Evolutionary conservation across 2,888 invertebrate genomes (phyloP).

Genomic region (Andrena trimmerana): DNA sequence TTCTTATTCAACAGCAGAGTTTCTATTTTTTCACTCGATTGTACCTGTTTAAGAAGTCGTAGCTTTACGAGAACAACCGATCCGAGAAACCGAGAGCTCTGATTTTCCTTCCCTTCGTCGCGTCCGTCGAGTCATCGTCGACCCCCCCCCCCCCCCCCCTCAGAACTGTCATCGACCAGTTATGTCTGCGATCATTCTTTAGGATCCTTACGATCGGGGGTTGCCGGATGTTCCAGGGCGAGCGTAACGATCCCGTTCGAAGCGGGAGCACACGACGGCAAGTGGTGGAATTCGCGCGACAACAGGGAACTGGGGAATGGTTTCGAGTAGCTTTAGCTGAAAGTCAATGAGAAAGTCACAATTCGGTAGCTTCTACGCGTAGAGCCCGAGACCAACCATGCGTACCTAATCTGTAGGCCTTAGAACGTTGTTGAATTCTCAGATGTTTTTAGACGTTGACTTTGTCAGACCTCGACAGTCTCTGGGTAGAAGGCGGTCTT

Average conservation of each 20-base stretch:
- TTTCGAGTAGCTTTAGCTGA: conserved; percentile 54
- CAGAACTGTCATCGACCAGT: conserved; percentile 24
- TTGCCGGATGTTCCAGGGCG: background rate
- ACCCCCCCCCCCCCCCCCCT: background rate
- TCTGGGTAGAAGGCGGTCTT: conserved; percentile 31
- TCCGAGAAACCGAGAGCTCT: conserved; percentile 34
- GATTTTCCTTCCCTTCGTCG: conserved; percentile 28
- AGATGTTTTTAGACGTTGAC: conserved; percentile 78
- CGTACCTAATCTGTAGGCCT: conserved; percentile 81
- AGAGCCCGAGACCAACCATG: conserved; percentile 67
- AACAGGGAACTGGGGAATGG: conserved; percentile 33
- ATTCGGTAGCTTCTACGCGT: conserved; percentile 69
- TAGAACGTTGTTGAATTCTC: conserved; percentile 76
- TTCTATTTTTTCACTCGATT: conserved; percentile 76
- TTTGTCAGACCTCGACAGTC: conserved; percentile 40
- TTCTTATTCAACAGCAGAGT: conserved; percentile 56
- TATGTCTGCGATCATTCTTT: conserved; percentile 25
- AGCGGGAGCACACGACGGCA: background rate
- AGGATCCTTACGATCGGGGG: background rate
- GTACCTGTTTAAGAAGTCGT: conserved; percentile 66
- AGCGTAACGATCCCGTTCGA: no score
- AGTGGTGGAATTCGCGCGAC: background rate
- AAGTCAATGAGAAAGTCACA: conserved; percentile 73
- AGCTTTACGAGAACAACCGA: conserved; percentile 53
- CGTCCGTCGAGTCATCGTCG: background rate